Percentiles rank a stretch among this genome's conserved stretches.
Evolutionary conservation across 2,888 invertebrate species (phyloP).

Genomic region (Brachypalpus laphriformis): DNA sequence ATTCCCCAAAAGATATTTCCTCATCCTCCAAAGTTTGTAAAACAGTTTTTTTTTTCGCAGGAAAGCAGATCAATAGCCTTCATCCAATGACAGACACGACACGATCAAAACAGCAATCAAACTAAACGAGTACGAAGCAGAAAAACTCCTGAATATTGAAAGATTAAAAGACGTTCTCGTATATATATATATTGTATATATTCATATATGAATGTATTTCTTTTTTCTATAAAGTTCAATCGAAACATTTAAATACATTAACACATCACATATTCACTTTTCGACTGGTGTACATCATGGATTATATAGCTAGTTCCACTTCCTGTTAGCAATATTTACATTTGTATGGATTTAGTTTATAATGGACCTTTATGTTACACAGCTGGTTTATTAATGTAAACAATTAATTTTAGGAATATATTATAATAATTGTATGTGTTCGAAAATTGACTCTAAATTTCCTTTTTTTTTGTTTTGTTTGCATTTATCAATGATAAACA

Average conservation of each 20-base stretch:
- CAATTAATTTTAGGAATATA: slow-evolving; percentile 15
- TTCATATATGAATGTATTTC: slow-evolving; percentile 20
- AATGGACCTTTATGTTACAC: slow-evolving; percentile 31
- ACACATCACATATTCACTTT: slow-evolving; percentile 25
- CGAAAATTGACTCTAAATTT: slow-evolving; percentile 21
- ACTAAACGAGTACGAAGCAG: not conserved
- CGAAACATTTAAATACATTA: slow-evolving; percentile 47
- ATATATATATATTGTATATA: slow-evolving; percentile 10
- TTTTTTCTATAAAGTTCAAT: slow-evolving; percentile 51
- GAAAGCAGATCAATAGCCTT: slow-evolving; percentile 38
- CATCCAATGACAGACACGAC: slow-evolving; percentile 40
- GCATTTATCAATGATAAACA: slow-evolving; percentile 1
- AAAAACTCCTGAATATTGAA: slow-evolving; percentile 2
- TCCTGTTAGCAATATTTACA: slow-evolving; percentile 19
- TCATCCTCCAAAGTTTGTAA: slow-evolving; percentile 7
- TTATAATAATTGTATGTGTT: not conserved
- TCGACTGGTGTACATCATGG: slow-evolving; percentile 21
- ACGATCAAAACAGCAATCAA: slow-evolving; percentile 41
- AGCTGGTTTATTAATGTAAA: slow-evolving; percentile 22
- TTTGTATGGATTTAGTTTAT: not conserved
- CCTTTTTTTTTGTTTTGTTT: not conserved
- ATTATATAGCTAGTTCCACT: slow-evolving; percentile 25
- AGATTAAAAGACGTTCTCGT: slow-evolving; percentile 35
- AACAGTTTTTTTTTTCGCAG: not conserved
- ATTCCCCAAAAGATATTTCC: not conserved